Evolutionary conservation across 2,113 vertebrate species (phyloP), one percentile per base, ranked within the genome.

Genomic region (Gymnarchus niloticus): DNA sequence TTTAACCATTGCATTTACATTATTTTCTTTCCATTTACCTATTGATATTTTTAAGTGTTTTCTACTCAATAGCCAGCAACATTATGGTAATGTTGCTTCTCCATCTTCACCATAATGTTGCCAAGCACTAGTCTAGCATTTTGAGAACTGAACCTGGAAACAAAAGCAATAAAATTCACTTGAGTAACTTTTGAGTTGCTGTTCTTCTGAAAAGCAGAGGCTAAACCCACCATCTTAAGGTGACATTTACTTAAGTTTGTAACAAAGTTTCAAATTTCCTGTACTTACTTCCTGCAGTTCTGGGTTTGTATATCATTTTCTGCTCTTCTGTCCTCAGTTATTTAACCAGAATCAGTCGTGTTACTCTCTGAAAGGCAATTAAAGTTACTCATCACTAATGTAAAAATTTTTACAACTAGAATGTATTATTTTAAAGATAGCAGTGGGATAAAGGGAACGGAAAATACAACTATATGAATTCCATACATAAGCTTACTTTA

Each of bases 141-240:
- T 93, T 92, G 88, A 91, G 87, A 91, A 92, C 90, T 91, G 90
- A 92, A 91, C 83, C 88, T 90, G 89, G 85, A 91, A 91, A 89
- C 41, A 21, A 85, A 90, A 90, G 83, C 86, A 82, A 56, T 88
- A 69, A 89, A 88, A 88, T 52, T n/a, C 41, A 51, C 52, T 80
- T 78, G 84, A 69, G 51, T 78, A 56, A n/a, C 69, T 49, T 61
- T 41, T 33, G 14, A 17, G 23, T 52, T 61, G 12, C 49, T 33
- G 56, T 84, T 25, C 21, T 46, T 10, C 48, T 56, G 41, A 37
- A 14, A 46, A 46, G 6, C 8, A n/a, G n/a, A n/a, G n/a, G n/a
- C n/a, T n/a, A n/a, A n/a, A n/a, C n/a, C n/a, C n/a, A n/a, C n/a
- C n/a, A n/a, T n/a, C n/a, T n/a, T n/a, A n/a, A n/a, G n/a, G n/a